These are phyloP conservation scores for Hydrochoerus hydrochaeris DNA, from an alignment of 2,113 vertebrate species.

Conservation along the genomic window DNA sequence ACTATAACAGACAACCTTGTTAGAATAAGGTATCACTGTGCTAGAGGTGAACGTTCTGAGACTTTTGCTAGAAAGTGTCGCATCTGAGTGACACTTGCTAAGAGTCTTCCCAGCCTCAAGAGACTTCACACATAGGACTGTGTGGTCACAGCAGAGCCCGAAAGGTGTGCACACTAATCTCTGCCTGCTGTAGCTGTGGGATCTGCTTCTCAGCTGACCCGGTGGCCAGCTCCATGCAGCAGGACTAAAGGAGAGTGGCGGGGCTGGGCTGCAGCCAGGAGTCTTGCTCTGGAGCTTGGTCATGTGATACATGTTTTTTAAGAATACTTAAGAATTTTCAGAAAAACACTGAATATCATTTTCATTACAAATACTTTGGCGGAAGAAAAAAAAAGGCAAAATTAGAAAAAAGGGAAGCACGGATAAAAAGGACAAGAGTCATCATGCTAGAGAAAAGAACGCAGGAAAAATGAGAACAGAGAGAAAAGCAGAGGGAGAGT, in stretches of 20 bases:
- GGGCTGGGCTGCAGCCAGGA: background rate
- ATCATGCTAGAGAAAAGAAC: background rate
- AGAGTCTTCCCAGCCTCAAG: background rate
- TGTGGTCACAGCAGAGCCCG: background rate
- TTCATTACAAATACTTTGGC: background rate
- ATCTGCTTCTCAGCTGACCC: background rate
- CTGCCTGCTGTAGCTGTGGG: background rate
- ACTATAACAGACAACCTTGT: background rate
- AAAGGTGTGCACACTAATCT: rapidly evolving
- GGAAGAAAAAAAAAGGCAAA: background rate
- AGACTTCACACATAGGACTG: background rate
- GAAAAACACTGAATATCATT: background rate
- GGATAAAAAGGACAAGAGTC: background rate
- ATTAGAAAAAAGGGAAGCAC: background rate
- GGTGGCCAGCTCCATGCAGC: too few relatives aligned
- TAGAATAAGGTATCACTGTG: background rate
- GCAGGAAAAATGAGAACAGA: background rate
- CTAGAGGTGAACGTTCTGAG: background rate
- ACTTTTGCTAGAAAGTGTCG: background rate
- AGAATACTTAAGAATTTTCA: background rate
- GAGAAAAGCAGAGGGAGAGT: background rate
- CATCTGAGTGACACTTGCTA: background rate
- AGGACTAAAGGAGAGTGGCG: background rate
- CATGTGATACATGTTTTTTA: background rate
- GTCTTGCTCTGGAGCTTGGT: background rate